Base-by-base conservation (phyloP, 2,113 vertebrate species). In the Gavialis gangeticus region DNA sequence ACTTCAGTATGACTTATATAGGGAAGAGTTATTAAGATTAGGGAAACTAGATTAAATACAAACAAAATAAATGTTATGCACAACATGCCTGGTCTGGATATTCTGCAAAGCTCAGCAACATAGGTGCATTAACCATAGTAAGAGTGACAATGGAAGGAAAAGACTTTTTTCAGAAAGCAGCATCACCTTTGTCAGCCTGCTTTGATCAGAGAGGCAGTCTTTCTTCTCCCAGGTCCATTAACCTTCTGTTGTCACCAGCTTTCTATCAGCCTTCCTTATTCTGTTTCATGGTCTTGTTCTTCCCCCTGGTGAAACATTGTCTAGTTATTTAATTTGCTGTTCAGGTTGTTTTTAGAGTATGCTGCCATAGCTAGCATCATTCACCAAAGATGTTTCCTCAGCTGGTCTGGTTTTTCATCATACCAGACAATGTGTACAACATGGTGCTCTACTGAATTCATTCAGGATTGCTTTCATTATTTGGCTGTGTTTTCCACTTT, bases 351-450 rank as follows among this genome's bases (percentile, higher is more conserved):
- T 88, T 62, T 9, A 2, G 85, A 87, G 88, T 77, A 93, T 67
- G 17, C 58, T 84, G 2, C 5, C 22, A 67, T 79, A 83, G 27
- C 66, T 82, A 55, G 19, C 16, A 69, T 24, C 56, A 54, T 57
- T 59, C 82, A 84, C 79, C 54, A 46, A 79, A 82, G 84, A 69
- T 89, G 81, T 89, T 82, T 57, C 80, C 66, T 82, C 1, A 6
- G 67, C 82, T 76, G 79, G 90, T 91, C 30, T 78, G 73, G 12
- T 89, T 85, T 93, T 56, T 86, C 87, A 77, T 86, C 56, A 93
- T 88, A 6, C 56, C 3, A 79, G 92, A 60, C 80, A 81, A 76
- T 91, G 84, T 55, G 86, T 80, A 73, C 25, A 8, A 14, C 67
- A 13, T 34, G 54, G 34, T 73, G 78, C 63, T 91, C 9, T 56